Base-by-base conservation (phyloP, 2,797 vertebrate genomes). In the Chloroceryle amazona region DNA sequence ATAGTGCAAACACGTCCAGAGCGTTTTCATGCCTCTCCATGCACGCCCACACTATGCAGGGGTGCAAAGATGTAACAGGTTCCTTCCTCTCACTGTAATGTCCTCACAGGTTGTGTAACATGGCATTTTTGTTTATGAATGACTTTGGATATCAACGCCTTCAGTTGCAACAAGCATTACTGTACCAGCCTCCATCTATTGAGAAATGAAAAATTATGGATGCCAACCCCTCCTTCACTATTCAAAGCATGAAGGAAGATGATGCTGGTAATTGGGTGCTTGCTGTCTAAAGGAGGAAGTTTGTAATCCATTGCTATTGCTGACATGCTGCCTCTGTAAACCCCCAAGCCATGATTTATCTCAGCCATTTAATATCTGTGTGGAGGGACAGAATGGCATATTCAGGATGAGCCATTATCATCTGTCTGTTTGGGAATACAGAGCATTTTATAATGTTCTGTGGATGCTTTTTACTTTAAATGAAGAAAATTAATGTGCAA, bases 261-360 rank as follows among this genome's bases (percentile, higher is more conserved):
- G 91, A 76, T 93, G 88, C 44, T 88, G 80, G 85, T 96, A 96
- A 95, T 94, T 94, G 93, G 86, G 62, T 95, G 86, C 89, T 96
- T 88, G 89, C 95, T 94, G 75, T 94, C 93, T 95, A 15, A 88
- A 91, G 70, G 65, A 96, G 79, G 84, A 96, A 83, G 93, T 97
- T 81, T 95, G 93, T 72, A 92, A 96, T 93, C 89, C 90, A 67
- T 76, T 92, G 86, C 95, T 86, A 21, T 57, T 5, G 0, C 82
- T 96, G 94, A 92, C 74, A 85, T 5, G 90, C 80, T 78, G 83
- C 37, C 74, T 96, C 93, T 92, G 83, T 49, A 91, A 95, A 80
- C 10, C 91, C 57, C 89, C 60, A 65, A 95, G 88, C 78, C 74
- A 74, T 22, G 0, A 96, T 96, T 97, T 94, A 90, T 96, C 96